Base-by-base conservation (phyloP, 2,113 vertebrate genomes). In the Macheiramphus alcinus region DNA sequence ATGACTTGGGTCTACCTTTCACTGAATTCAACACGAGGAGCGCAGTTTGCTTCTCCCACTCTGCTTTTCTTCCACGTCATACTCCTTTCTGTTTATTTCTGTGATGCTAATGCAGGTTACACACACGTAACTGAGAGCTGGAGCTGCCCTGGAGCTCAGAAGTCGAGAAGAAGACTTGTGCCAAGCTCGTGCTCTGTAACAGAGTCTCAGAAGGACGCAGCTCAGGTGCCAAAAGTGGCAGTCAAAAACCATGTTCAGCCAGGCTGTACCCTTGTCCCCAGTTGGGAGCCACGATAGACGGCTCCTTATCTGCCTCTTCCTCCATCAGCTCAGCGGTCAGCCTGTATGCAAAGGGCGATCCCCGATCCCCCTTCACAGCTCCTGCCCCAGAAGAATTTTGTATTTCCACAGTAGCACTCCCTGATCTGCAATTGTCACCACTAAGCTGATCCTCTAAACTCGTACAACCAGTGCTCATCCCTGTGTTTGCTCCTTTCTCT, bases 131-230 rank as follows among this genome's bases (percentile, higher is more conserved):
- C 10, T 8, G 19, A 68, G 71, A 62, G 23, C 13, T 45, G 65
- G 38, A 31, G 32, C 61, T 75, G 80, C 40, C 36, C 23, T 3
- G 13, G 25, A 42, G 68, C 55, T 80, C 36, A 19, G 55, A 47
- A 53, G n/a, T 5, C 0, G 9, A 47, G 22, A 1, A 4, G 29
- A 52, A 16, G 26, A 16, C 22, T 19, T 0, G 0, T 43, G 52
- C 36, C 65, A 67, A 67, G 17, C 36, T 90, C 42, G 18, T 2
- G 31, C 10, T 42, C 20, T 21, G 31, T 1, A 18, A 52, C 0
- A 0, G 27, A 29, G 13, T 63, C 58, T 61, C 31, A 20, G 87
- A 59, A 85, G 13, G 34, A 36, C 9, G 11, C 52, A 70, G 45
- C 29, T 36, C 36, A 45, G 19, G n/a, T 81, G 27, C 50, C 84